These are phyloP conservation scores for Grammomys surdaster DNA, from an alignment of 2,113 vertebrate genomes.

Conservation along the genomic window DNA sequence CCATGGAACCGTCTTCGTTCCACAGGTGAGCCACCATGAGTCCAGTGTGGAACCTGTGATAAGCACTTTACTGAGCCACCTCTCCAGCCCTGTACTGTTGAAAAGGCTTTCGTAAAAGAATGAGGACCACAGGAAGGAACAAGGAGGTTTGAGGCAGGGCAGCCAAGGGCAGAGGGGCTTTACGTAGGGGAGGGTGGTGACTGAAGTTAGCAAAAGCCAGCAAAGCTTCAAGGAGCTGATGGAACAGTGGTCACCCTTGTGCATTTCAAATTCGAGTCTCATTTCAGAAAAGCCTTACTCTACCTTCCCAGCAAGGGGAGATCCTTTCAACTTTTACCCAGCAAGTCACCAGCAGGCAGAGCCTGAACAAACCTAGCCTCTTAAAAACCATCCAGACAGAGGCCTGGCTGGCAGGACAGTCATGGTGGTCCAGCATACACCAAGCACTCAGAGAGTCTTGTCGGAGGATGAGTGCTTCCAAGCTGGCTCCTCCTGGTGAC, in stretches of 20 bases:
- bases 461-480: not conserved
- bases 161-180: not conserved
- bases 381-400: not conserved
- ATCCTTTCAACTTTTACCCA: conserved; percentile 8
- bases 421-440: accelerated
- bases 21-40: not conserved
- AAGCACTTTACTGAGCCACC: not conserved
- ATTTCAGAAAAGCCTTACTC: accelerated
- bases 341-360: not conserved
- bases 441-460: not conserved
- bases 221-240: not conserved
- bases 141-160: not conserved
- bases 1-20: not conserved
- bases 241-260: accelerated
- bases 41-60: too few species aligned
- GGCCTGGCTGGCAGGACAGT: not conserved
- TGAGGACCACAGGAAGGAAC: not conserved
- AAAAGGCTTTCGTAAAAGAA: not conserved
- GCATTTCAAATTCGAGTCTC: not conserved
- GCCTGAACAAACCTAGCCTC: not conserved
- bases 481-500: not conserved
- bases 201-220: not conserved
- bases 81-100: not conserved
- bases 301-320: not conserved
- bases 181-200: not conserved